Conservation (phyloP, 37 sponge, comb jelly and placozoan species). For the Halisarca cf. caerulea region DNA sequence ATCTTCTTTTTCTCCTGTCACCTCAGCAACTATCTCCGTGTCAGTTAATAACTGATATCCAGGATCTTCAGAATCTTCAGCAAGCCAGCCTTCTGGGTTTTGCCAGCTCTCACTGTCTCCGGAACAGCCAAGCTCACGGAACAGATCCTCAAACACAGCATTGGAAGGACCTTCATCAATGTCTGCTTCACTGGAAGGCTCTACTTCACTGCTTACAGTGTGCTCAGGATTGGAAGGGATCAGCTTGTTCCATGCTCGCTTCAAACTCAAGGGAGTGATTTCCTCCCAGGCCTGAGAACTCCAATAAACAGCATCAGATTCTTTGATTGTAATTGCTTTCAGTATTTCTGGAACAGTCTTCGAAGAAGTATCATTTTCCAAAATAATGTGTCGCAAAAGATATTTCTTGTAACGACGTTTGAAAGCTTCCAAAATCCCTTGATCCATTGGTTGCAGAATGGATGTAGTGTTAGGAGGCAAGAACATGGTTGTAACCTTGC, state of each 20-base stretch:
- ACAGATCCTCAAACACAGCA: too few species aligned
- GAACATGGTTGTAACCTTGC: too few species aligned
- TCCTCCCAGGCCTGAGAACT: conserved; percentile 36
- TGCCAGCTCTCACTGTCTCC: neutral
- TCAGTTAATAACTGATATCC: conserved; percentile 37
- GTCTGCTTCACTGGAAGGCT: conserved; percentile 1
- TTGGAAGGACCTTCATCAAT: conserved; percentile 2
- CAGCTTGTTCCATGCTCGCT: conserved; percentile 31
- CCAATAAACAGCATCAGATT: conserved; percentile 53
- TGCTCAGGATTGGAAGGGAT: conserved; percentile 37
- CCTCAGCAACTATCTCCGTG: conserved; percentile 41
- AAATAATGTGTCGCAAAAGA: conserved; percentile 10
- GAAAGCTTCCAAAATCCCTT: too few species aligned
- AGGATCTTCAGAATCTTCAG: conserved; percentile 23
- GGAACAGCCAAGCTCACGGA: too few species aligned
- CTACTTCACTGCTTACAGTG: neutral
- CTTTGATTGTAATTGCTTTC: conserved; percentile 40
- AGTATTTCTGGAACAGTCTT: conserved; percentile 40
- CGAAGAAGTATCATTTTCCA: neutral
- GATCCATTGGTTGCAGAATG: too few species aligned
- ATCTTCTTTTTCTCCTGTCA: neutral
- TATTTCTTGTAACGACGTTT: too few species aligned
- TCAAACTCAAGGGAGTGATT: conserved; percentile 24
- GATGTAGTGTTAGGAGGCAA: too few species aligned
- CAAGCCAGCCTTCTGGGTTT: neutral